Conservation (phyloP, 2,888 invertebrate genomes). For the Drosophila fungiperda region DNA sequence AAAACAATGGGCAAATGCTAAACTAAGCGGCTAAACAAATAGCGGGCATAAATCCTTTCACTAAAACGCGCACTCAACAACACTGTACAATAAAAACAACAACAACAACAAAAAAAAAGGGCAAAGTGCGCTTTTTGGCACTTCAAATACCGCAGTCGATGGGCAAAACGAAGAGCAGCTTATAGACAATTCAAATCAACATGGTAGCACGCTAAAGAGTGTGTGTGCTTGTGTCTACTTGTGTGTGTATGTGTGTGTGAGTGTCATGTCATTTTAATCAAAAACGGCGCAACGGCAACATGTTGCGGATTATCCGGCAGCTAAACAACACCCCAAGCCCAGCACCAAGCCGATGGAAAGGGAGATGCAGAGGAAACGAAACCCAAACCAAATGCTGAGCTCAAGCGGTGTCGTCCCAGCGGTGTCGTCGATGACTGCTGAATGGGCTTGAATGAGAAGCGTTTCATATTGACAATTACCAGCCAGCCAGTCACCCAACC, state of each 20-base stretch:
- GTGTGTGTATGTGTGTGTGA: constrained; percentile 24
- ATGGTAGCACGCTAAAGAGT: constrained; percentile 6
- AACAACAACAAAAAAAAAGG: constrained; percentile 4
- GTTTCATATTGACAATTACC: constrained; percentile 63
- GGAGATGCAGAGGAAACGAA: constrained; percentile 7
- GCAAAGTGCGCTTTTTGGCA: constrained; percentile 77
- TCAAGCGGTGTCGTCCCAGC: constrained; percentile 31
- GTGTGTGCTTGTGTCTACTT: background rate
- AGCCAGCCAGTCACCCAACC: constrained; percentile 43
- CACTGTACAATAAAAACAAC: constrained; percentile 35
- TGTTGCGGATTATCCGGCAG: constrained; percentile 81
- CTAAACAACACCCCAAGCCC: constrained; percentile 72
- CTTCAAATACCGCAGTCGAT: constrained; percentile 67
- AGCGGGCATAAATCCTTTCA: constrained; percentile 72
- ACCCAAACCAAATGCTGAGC: constrained; percentile 28
- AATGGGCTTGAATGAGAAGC: constrained; percentile 50
- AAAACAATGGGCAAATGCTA: constrained; percentile 64
- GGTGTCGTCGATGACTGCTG: constrained; percentile 60
- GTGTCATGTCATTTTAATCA: constrained; percentile 71
- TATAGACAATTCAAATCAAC: constrained; percentile 72
- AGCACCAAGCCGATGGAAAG: background rate
- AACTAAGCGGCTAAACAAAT: constrained; percentile 79
- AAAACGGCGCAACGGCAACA: constrained; percentile 65
- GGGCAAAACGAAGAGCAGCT: constrained; percentile 51
- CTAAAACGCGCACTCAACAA: constrained; percentile 70